Conservation (phyloP, 2,797 vertebrate genomes). For the Protosalanx chinensis region DNA sequence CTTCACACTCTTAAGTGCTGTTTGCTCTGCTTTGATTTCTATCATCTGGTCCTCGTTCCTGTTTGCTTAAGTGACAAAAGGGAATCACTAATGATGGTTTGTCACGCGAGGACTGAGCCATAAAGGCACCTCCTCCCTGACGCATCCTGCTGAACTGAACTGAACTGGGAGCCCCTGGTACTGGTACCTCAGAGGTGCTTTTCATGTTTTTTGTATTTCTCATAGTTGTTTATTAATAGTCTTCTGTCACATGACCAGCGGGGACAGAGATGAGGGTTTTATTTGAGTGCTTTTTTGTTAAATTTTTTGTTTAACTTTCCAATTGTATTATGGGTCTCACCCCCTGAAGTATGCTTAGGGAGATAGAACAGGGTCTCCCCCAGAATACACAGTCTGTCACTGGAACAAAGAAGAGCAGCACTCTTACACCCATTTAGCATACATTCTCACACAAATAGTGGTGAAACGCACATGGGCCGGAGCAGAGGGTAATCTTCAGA, state of each 20-base stretch:
- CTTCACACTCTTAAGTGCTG: constrained; percentile 15
- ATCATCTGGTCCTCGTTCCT: constrained; percentile 22
- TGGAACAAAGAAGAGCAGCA: constrained; percentile 53
- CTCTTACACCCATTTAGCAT: constrained; percentile 45
- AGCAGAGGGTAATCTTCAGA: constrained; percentile 59
- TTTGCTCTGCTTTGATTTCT: constrained; percentile 42
- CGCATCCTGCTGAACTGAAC: constrained; percentile 1
- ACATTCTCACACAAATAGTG: constrained; percentile 46
- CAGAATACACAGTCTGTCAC: constrained; percentile 53
- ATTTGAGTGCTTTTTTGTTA: not conserved
- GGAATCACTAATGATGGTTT: constrained; percentile 27
- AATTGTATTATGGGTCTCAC: constrained; percentile 47
- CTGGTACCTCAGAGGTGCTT: not conserved
- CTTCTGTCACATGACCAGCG: not conserved
- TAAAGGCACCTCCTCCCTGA: constrained; percentile 12
- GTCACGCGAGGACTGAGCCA: constrained; percentile 34
- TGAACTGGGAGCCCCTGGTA: not conserved
- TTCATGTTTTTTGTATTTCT: not conserved
- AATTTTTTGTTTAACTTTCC: constrained; percentile 10
- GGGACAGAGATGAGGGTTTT: not conserved
- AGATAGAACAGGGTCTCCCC: constrained; percentile 54
- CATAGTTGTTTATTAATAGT: not conserved
- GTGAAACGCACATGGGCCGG: constrained; percentile 48
- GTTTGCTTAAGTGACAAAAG: constrained; percentile 41
- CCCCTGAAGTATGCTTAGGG: constrained; percentile 24